Base-by-base conservation (phyloP, 2,888 invertebrate species). In the Lasioglossum vierecki region DNA sequence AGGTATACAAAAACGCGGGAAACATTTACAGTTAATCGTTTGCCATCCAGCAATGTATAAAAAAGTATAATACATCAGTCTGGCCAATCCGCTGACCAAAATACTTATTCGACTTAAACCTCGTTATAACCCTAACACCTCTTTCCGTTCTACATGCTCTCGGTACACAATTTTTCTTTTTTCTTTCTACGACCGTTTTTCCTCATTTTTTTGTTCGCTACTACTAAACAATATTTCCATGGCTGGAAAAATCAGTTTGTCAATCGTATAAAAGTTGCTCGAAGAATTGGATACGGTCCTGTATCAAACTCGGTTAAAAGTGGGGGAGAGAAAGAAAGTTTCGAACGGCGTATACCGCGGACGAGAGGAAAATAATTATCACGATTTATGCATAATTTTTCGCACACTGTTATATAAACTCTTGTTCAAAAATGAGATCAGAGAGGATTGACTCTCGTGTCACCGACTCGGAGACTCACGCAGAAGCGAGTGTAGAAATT, bases 61-160 rank as follows among this genome's bases (percentile, higher is more conserved):
- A 93, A 85, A 94, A 92, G 91, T 93, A 94, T 94, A 92, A 93
- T 94, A 94, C 94, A 94, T 94, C 94, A 94, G 94, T 94, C 94
- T 93, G 94, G 93, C 92, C 93, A 91, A 81, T 84, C 18, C 90
- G 77, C 46, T 88, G 88, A 88, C 88, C 88, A 88, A 86, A 87
- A 88, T 88, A 88, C 92, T 91, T 90, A 88, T 84, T 63, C 68
- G 76, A 87, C 80, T 86, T 91, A 91, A 44, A 57, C 57, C 57
- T 57, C n/a, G n/a, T 15, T 75, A 35, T 39, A 68, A 35, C 68
- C 41, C 86, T 89, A 83, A 39, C 44, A 44, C 44, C 71, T 76
- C 82, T 76, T 76, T 35, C 73, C 63, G 5, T 18, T 53, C 63
- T 74, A 77, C 44, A 41, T n/a, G 57, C 11, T 57, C 22, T 63